Evolutionary conservation across 1,140 invertebrate genomes (phyloP), one percentile per base, ranked within the genome.

Genomic region (Coptotermes formosanus): DNA sequence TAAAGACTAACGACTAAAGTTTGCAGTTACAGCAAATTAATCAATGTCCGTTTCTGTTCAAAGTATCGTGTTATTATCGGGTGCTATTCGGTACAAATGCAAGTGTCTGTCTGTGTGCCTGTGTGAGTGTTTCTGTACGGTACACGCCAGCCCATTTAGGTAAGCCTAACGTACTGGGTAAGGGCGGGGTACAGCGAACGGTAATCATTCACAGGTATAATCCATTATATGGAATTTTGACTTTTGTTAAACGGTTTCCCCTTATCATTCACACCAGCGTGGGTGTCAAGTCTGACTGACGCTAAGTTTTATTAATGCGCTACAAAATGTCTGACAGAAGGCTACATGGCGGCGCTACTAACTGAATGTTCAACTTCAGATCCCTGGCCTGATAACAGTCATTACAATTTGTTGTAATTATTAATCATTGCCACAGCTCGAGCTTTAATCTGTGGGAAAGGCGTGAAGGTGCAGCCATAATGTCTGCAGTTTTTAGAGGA

Each of bases 151-250:
- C 64, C n/a, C 64, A 30, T 30, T 8, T 75, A 30, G 30, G 52
- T 16, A 48, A 3, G 45, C 9, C 12, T 75, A 75, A 75, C 64
- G n/a, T 30, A 75, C 8, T 75, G n/a, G 2, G n/a, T 9, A 16
- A 12, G n/a, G 25, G n/a, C 8, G 64, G 25, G 64, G 25, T 75
- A 30, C 2, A 11, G 7, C 30, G n/a, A 75, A 25, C 25, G 30
- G 64, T 16, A 75, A 75, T 75, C n/a, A 75, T 30, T 75, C 64
- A 75, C 7, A 75, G 4, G 25, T 75, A 30, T 75, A 75, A 75
- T 75, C 64, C 64, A 75, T 75, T 75, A 75, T 75, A 75, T n/a
- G 64, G n/a, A n/a, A 3, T 75, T 75, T 75, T 75, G 64, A 75
- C 25, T 30, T 75, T 75, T 30, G 64, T 75, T 75, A 75, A 75